Conservation (phyloP, 1,140 invertebrate genomes). For the Zophobas morio region DNA sequence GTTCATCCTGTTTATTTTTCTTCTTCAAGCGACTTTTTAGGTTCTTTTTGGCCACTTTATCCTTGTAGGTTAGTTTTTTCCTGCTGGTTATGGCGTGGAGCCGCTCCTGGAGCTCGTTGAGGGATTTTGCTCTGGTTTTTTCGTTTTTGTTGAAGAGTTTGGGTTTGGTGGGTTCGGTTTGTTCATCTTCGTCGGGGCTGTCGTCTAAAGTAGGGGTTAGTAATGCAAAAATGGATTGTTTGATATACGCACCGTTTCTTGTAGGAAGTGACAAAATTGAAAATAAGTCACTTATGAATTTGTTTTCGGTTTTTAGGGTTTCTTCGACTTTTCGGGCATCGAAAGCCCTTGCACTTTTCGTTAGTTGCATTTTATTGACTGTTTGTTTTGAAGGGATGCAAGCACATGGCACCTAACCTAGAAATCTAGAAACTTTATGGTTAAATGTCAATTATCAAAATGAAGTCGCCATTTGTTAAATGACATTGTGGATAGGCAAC, state of each 20-base stretch:
- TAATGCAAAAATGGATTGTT: constrained; percentile 18
- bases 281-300: constrained; percentile 68
- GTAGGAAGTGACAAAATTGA: constrained; percentile 67
- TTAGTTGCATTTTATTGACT: constrained; percentile 56
- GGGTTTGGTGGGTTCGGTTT: constrained; percentile 45
- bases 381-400: too few relatives aligned
- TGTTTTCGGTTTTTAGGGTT: constrained; percentile 66
- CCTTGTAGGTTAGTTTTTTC: constrained; percentile 70
- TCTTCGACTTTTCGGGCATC: constrained; percentile 63
- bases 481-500: too few relatives aligned
- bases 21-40: constrained; percentile 72
- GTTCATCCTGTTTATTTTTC: constrained; percentile 69
- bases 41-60: constrained; percentile 71
- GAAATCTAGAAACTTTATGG: too few relatives aligned
- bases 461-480: too few relatives aligned
- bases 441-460: too few relatives aligned
- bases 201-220: constrained; percentile 48
- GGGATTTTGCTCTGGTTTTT: constrained; percentile 67
- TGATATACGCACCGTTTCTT: constrained; percentile 57
- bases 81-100: constrained; percentile 68
- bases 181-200: constrained; percentile 53
- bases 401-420: too few relatives aligned
- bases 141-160: constrained; percentile 53
- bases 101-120: constrained; percentile 69
- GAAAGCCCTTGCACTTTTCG: constrained; percentile 58